Percentiles rank a stretch among this genome's conserved stretches.
Conservation (phyloP, 2,888 invertebrate species). For the Limenitis camilla region DNA sequence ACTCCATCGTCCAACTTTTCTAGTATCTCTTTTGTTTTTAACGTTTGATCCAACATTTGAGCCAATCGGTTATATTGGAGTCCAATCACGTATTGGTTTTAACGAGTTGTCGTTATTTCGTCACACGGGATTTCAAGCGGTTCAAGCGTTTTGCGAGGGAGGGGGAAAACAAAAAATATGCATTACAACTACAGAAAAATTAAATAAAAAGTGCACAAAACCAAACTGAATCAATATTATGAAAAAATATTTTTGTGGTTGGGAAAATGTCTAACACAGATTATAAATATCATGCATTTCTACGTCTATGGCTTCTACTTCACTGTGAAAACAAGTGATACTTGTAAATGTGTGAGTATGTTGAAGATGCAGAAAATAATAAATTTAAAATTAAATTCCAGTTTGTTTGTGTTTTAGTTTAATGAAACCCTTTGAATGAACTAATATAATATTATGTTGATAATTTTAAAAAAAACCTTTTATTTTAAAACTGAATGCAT, state of each 20-base stretch:
- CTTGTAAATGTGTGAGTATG: conserved; percentile 30
- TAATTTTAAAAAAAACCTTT: too few species aligned
- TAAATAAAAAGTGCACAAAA: conserved; percentile 41
- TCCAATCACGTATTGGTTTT: conserved; percentile 29
- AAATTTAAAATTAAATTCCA: neutral
- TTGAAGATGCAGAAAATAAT: neutral
- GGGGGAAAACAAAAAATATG: conserved; percentile 71
- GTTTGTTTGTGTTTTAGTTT: too few species aligned
- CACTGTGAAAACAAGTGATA: conserved; percentile 29
- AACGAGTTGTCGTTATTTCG: conserved; percentile 50
- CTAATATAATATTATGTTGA: too few species aligned
- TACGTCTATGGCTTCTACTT: conserved; percentile 65
- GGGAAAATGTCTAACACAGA: conserved; percentile 72
- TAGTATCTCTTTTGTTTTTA: conserved; percentile 60
- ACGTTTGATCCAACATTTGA: conserved; percentile 36
- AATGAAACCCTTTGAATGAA: too few species aligned
- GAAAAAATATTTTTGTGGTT: conserved; percentile 51
- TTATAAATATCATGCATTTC: conserved; percentile 50
- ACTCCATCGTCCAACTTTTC: conserved; percentile 71
- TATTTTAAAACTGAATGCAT: too few species aligned
- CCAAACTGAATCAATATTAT: conserved; percentile 26
- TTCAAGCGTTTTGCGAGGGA: conserved; percentile 70
- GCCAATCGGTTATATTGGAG: conserved; percentile 14
- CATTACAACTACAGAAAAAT: conserved; percentile 74
- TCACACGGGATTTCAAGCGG: conserved; percentile 71